Evolutionary conservation across 2,888 invertebrate genomes (phyloP), one percentile per base, ranked within the genome.

Genomic region (Julus scanicus): DNA sequence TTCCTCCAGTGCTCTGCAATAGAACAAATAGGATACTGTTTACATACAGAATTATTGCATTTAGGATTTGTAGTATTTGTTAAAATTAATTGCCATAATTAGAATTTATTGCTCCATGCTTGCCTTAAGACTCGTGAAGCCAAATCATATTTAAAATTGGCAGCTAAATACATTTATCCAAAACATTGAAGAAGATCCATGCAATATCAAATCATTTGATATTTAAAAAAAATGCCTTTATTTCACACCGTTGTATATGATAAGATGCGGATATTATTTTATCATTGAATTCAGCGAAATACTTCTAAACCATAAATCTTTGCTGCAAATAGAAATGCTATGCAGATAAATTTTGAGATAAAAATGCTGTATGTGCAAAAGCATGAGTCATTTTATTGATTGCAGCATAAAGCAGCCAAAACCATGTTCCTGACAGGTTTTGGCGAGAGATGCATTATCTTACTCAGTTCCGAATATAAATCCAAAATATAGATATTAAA

Each of bases 1-100:
- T 94, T 91, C 94, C 93, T 89, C 94, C 94, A 89, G 94, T 94
- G 89, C 94, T 94, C 94, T 94, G 91, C 86, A 91, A 90, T 89
- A 88, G 89, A 89, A 90, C 89, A 83, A 88, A 88, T 29, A 29
- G 29, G 29, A 85, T 80, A 84, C 17, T 20, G 49, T 86, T n/a
- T 49, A 86, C 20, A 17, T 86, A 44, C 8, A 8, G 8, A 5
- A 44, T 44, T 44, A 44, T 8, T 44, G 44, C 44, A 44, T 8
- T 44, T 44, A 8, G 8, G 1, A 44, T 5, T 44, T 44, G 44
- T 44, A 44, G 44, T 44, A n/a, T 84, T 37, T 15, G n/a, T n/a
- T 20, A 84, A 37, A n/a, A 85, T 49, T 49, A n/a, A 85, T 49
- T 49, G 29, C 1, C 29, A 29, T 29, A 29, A 44, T 44, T 44